Percentiles rank a stretch among this genome's conserved stretches.
phyloP scores from a whole-genome alignment of 2,113 vertebrate genomes.

The Triplophysa tibetana region DNA sequence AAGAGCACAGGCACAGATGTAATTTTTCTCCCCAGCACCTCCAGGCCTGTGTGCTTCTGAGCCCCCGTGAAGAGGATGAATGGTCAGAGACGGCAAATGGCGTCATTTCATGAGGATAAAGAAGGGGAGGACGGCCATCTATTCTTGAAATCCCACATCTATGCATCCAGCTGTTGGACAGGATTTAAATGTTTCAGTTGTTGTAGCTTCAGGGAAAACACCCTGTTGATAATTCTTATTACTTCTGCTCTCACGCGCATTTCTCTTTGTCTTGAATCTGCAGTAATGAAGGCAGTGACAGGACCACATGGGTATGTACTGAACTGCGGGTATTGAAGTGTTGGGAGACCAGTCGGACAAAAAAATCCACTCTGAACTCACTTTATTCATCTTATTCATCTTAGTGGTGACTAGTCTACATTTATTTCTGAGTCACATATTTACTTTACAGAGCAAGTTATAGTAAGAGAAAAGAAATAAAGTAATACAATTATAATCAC shows the following conservation, averaged over 20 bases:
- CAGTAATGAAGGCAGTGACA: constrained; percentile 21
- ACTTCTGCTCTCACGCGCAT: constrained; percentile 21
- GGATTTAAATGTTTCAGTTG: constrained; percentile 32
- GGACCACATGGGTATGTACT: constrained; percentile 10
- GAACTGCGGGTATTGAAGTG: not conserved
- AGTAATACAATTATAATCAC: too few relatives aligned
- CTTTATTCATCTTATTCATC: not conserved
- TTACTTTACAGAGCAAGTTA: too few relatives aligned
- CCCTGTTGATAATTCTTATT: constrained; percentile 40
- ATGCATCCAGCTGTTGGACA: constrained; percentile 20
- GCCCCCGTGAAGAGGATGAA: not conserved
- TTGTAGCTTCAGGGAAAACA: constrained; percentile 32
- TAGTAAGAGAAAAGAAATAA: too few relatives aligned
- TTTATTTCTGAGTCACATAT: too few relatives aligned
- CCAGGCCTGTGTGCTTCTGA: not conserved
- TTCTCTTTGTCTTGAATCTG: constrained; percentile 30
- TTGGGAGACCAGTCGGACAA: not conserved
- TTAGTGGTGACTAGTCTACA: too few relatives aligned
- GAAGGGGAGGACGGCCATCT: not conserved
- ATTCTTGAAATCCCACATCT: not conserved
- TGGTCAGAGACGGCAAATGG: constrained; percentile 16
- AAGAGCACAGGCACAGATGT: constrained; percentile 35
- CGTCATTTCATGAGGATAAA: constrained; percentile 6
- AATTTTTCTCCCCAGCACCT: constrained; percentile 10
- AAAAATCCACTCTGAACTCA: not conserved